These are phyloP conservation scores for Bradypodion pumilum DNA, from an alignment of 2,797 vertebrate species.

Conservation along the genomic window DNA sequence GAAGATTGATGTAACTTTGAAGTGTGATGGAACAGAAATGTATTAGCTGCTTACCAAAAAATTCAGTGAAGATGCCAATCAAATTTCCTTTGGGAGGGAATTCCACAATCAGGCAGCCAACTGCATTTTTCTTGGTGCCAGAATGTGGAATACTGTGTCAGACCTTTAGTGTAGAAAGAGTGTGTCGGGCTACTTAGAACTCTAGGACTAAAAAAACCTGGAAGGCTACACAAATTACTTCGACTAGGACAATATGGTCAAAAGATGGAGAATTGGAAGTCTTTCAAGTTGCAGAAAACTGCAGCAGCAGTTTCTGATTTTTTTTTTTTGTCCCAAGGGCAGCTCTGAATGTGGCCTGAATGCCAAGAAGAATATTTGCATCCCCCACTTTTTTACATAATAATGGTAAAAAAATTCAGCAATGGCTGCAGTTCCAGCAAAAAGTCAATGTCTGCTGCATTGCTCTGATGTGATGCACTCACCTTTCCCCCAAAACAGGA, in stretches of 20 bases:
- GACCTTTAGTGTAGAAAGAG: not conserved
- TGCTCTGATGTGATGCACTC: not conserved
- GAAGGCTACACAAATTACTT: not conserved
- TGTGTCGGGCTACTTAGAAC: too few species aligned
- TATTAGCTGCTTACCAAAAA: not conserved
- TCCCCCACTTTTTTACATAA: not conserved
- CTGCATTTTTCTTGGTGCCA: not conserved
- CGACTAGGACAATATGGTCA: not conserved
- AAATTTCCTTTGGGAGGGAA: not conserved
- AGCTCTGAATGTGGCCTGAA: not conserved
- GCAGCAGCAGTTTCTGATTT: not conserved
- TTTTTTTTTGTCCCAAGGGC: not conserved
- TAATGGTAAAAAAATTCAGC: not conserved
- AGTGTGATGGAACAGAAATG: not conserved
- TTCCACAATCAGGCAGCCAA: not conserved
- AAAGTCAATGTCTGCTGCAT: not conserved
- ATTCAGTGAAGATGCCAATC: not conserved
- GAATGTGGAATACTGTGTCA: not conserved
- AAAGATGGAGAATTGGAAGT: not conserved
- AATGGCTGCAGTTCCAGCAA: not conserved
- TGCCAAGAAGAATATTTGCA: not conserved
- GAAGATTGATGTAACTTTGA: not conserved
- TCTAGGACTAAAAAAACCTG: not conserved
- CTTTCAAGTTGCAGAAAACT: not conserved
- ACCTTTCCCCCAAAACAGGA: not conserved